Conservation (phyloP, 1,140 invertebrate species). For the Drosophila melanica region DNA sequence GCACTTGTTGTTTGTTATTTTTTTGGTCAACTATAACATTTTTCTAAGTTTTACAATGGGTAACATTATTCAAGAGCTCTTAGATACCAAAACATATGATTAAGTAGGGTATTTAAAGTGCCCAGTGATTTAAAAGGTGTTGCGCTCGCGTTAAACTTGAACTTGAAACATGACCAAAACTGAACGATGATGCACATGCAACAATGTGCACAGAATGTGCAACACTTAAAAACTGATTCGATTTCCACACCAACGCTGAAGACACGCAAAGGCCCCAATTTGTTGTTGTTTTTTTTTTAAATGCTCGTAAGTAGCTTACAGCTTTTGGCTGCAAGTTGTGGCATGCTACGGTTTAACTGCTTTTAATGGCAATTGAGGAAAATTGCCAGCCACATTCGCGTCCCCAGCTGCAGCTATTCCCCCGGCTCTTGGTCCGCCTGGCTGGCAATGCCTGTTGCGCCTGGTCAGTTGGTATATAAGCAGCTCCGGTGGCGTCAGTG, state of each 20-base stretch:
- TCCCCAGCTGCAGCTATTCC: constrained; percentile 9
- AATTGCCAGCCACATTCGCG: constrained; percentile 40
- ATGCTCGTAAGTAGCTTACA: constrained; percentile 32
- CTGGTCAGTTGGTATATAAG: constrained; percentile 60
- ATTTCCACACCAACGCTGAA: constrained; percentile 9
- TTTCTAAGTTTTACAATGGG: too few species aligned
- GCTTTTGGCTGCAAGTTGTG: constrained; percentile 28
- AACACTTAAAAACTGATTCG: constrained; percentile 21
- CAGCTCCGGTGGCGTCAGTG: constrained; percentile 25
- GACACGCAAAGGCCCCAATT: constrained; percentile 23
- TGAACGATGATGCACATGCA: constrained; percentile 35
- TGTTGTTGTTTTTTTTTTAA: constrained; percentile 13
- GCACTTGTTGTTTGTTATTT: too few species aligned
- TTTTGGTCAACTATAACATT: too few species aligned
- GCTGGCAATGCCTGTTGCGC: constrained; percentile 5
- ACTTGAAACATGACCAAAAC: constrained; percentile 63
- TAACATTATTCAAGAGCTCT: too few species aligned
- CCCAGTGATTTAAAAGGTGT: neutral
- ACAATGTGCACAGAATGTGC: constrained; percentile 51
- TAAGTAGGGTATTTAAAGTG: constrained; percentile 15
- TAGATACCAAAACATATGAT: too few species aligned
- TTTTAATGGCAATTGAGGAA: constrained; percentile 64
- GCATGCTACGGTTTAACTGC: constrained; percentile 41
- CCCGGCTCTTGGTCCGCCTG: constrained; percentile 1
- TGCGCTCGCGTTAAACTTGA: constrained; percentile 62